Conservation (phyloP, 2,888 invertebrate species). For the Sminthurides aquaticus region DNA sequence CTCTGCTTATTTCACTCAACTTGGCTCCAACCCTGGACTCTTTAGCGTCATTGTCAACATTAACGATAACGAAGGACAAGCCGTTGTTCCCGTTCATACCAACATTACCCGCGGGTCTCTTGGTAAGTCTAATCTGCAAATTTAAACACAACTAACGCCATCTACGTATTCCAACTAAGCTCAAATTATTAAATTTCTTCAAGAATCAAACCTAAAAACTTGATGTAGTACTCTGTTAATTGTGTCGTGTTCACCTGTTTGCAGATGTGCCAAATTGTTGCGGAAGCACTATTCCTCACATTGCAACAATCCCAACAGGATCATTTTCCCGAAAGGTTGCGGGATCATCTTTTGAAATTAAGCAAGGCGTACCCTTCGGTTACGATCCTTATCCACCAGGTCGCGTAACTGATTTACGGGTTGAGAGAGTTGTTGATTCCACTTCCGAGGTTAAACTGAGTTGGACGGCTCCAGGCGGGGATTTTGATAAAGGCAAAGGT, state of each 20-base stretch:
- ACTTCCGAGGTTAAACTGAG: constrained; percentile 44
- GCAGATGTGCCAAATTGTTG: constrained; percentile 43
- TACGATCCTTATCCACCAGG: constrained; percentile 45
- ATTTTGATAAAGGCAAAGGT: constrained; percentile 46
- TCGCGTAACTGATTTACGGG: constrained; percentile 45
- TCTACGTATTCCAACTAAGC: too few species aligned
- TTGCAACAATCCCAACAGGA: constrained; percentile 43
- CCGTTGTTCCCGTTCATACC: constrained; percentile 42
- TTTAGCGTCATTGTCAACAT: constrained; percentile 46
- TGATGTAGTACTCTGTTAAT: too few species aligned
- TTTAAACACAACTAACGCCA: too few species aligned
- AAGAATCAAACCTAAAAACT: too few species aligned
- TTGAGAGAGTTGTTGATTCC: constrained; percentile 43
- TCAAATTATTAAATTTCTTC: too few species aligned
- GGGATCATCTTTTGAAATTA: constrained; percentile 43
- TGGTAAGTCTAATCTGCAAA: too few species aligned
- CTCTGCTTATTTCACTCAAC: constrained; percentile 47
- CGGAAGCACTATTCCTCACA: constrained; percentile 44
- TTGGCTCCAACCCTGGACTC: constrained; percentile 42
- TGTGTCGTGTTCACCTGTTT: constrained; percentile 11
- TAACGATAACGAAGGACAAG: constrained; percentile 43
- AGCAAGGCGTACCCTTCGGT: constrained; percentile 36
- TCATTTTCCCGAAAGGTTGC: constrained; percentile 43
- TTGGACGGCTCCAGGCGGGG: constrained; percentile 47
- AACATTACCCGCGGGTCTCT: constrained; percentile 40